Evolutionary conservation across 2,888 invertebrate genomes (phyloP).

Genomic region (Lycia hirtaria): DNA sequence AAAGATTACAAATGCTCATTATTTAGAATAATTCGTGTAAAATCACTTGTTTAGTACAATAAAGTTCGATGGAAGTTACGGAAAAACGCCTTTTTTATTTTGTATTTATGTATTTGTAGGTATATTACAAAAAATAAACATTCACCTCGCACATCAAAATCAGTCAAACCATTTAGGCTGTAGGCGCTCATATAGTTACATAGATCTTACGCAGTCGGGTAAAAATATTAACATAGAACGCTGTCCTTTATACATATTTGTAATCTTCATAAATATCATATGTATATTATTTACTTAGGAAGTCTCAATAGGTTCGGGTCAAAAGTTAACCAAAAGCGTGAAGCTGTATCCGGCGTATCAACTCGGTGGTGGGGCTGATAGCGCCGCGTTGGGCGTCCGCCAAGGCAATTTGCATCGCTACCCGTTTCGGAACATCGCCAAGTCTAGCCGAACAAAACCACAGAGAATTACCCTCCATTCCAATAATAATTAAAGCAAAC

Average conservation of each 20-base stretch:
- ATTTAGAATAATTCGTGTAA: no score
- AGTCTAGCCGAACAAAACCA: constrained; percentile 86
- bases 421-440: constrained; percentile 85
- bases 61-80: no score
- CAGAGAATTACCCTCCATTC: constrained; percentile 85
- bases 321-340: constrained; percentile 68
- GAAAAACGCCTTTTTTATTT: no score
- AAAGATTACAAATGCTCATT: no score
- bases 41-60: no score
- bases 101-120: no score
- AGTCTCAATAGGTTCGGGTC: constrained; percentile 46
- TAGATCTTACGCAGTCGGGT: neutral
- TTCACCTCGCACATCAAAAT: no score
- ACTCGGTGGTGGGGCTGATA: constrained; percentile 57
- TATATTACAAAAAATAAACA: no score
- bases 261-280: neutral
- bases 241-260: no score
- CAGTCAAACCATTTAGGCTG: no score
- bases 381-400: constrained; percentile 83
- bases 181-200: no score
- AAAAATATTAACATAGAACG: no score
- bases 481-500: constrained; percentile 86
- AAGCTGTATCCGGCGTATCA: constrained; percentile 57
- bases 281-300: neutral
- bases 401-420: constrained; percentile 86